These are phyloP conservation scores for Eira barbara DNA, from an alignment of 2,113 vertebrate genomes.

Conservation along the genomic window DNA sequence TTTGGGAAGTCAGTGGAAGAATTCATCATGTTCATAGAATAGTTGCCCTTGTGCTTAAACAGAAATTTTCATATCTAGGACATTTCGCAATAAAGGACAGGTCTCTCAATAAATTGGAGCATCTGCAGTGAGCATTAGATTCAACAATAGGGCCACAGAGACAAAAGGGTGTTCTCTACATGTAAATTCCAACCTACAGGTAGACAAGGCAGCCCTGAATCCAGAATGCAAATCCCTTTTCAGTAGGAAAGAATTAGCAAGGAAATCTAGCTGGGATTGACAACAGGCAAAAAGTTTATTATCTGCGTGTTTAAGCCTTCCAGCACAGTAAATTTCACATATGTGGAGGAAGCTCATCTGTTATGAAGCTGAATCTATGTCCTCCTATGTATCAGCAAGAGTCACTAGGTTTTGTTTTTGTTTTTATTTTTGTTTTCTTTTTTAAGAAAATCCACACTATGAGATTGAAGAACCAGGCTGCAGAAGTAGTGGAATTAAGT, in stretches of 20 bases:
- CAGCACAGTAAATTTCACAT: neutral
- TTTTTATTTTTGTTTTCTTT: neutral
- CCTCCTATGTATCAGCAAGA: neutral
- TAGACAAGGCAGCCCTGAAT: neutral
- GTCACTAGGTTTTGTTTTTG: neutral
- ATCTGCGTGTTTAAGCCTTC: neutral
- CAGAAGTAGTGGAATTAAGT: neutral
- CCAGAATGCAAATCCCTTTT: neutral
- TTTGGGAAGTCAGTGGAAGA: neutral
- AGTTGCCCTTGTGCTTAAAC: neutral
- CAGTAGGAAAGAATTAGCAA: neutral
- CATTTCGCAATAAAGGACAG: neutral
- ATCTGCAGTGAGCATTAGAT: neutral
- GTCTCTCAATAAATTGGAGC: neutral
- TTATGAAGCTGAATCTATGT: neutral
- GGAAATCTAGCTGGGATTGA: neutral
- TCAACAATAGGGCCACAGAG: neutral
- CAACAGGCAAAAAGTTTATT: neutral
- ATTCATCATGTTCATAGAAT: neutral
- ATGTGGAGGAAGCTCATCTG: neutral
- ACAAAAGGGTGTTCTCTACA: neutral
- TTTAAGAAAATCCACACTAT: neutral
- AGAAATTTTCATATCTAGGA: neutral
- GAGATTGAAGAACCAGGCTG: neutral
- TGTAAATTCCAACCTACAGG: neutral